A percentile compares a stretch with the other conserved stretches of the same genome.
phyloP scores from a whole-genome alignment of 2,888 invertebrate genomes.

The Eurois occulta region DNA sequence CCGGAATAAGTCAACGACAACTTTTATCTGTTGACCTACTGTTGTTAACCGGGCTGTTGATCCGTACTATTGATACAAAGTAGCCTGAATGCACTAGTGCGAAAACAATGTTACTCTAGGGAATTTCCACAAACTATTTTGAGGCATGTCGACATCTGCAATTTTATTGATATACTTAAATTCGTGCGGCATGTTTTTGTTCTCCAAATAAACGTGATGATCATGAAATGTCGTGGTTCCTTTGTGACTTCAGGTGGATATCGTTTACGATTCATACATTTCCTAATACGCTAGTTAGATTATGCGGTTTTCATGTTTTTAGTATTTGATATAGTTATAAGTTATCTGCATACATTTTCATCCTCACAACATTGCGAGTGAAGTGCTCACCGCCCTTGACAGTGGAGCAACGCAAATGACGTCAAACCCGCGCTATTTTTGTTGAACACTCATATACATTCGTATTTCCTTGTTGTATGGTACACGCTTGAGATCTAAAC shows the following conservation, averaged over 20 bases:
- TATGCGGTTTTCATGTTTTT: background rate
- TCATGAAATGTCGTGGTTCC: background rate
- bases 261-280: background rate
- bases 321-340: background rate
- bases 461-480: slow-evolving; percentile 68
- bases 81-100: slow-evolving; percentile 35
- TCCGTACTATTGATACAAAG: slow-evolving; percentile 29
- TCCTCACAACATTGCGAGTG: slow-evolving; percentile 34
- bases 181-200: slow-evolving; percentile 21
- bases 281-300: background rate
- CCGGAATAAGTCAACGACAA: background rate
- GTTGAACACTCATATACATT: slow-evolving; percentile 69
- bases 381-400: slow-evolving; percentile 65
- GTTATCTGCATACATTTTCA: slow-evolving; percentile 44
- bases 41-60: slow-evolving; percentile 18
- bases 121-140: slow-evolving; percentile 50
- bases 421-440: slow-evolving; percentile 67
- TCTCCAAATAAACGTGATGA: slow-evolving; percentile 16
- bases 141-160: slow-evolving; percentile 7
- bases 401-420: slow-evolving; percentile 67
- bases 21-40: slow-evolving; percentile 29
- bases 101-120: slow-evolving; percentile 43
- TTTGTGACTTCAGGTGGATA: background rate
- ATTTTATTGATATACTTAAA: slow-evolving; percentile 12
- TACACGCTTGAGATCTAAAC: slow-evolving; percentile 40